Evolutionary conservation across 1,140 invertebrate species (phyloP), one percentile per base, ranked within the genome.

Genomic region (Brachionus asplanchnoidis): DNA sequence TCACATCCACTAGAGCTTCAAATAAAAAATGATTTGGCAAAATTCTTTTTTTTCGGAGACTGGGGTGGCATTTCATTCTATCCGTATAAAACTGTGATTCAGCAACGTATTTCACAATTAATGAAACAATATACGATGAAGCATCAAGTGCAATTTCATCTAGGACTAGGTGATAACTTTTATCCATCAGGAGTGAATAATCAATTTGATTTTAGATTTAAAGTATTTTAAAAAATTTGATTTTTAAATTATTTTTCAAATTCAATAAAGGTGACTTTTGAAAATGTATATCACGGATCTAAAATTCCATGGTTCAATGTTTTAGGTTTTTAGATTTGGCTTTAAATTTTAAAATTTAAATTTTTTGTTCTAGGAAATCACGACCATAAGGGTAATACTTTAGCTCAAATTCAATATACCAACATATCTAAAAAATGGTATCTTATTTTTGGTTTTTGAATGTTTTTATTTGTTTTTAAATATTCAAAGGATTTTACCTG

Each of bases 141-240:
- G 11, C 87, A 87, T 32, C 82, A 86, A 23, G 79, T 88, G 0
- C 85, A 88, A 32, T 89, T 89, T 85, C 86, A 88, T 46, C 73
- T 90, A 26, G 89, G 88, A 26, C 86, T 90, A 7, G 90, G 90
- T 3, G 90, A 91, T 85, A 91, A 91, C 84, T 90, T 91, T 86
- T 91, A 91, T 83, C 87, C 86, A 78, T 86, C 88, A 85, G 90
- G 90, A 44, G 90, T 91, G 0, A 87, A 85, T 85, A 83, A 87
- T 86, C 86, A 88, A 4, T 70, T 88, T 84, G 90, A 91, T 86
- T 85, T 85, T 36, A 87, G 90, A 82, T 91, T 90, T 86, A 77
- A 88, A 85, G 90, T 90, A 86, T 78, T n/a, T 70, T 20, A 36
- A 36, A 56, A n/a, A 28, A 36, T 60, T n/a, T 12, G 42, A 60